Percentiles rank a stretch among this genome's conserved stretches.
These are phyloP conservation scores for Heliconius hortense DNA, from an alignment of 2,888 invertebrate genomes.

Conservation along the genomic window DNA sequence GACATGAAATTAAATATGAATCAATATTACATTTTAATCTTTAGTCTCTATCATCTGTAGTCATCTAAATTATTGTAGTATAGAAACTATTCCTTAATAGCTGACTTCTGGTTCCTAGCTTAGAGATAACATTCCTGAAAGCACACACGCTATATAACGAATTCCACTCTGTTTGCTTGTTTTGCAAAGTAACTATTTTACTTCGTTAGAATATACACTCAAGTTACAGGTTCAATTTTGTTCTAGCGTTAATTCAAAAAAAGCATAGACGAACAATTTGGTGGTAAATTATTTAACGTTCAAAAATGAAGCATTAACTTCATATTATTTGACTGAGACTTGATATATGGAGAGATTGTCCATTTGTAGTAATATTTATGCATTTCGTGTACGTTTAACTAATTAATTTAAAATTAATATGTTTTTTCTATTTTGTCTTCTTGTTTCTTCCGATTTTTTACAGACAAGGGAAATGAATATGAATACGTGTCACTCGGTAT, in stretches of 20 bases:
- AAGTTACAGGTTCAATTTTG: background rate
- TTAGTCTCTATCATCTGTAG: background rate
- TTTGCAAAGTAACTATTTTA: background rate
- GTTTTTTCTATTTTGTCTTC: too few relatives aligned
- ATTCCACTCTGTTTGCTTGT: background rate
- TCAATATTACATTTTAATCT: background rate
- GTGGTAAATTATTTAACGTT: too few relatives aligned
- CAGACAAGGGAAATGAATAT: too few relatives aligned
- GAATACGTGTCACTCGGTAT: too few relatives aligned
- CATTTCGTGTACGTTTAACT: too few relatives aligned
- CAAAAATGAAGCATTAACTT: too few relatives aligned
- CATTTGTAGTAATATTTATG: too few relatives aligned
- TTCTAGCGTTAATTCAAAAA: background rate
- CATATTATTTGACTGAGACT: too few relatives aligned
- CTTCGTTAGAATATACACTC: background rate
- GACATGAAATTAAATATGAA: background rate
- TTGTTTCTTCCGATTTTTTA: too few relatives aligned
- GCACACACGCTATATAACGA: constrained; percentile 12
- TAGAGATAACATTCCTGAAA: constrained; percentile 3
- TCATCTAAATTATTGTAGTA: background rate
- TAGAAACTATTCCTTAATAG: constrained; percentile 4
- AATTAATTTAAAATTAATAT: too few relatives aligned
- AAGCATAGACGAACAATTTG: too few relatives aligned
- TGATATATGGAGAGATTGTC: too few relatives aligned
- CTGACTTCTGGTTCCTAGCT: constrained; percentile 3